Evolutionary conservation across 1,140 invertebrate genomes (phyloP), one percentile per base, ranked within the genome.

Genomic region (Trachymyrmex septentrionalis): DNA sequence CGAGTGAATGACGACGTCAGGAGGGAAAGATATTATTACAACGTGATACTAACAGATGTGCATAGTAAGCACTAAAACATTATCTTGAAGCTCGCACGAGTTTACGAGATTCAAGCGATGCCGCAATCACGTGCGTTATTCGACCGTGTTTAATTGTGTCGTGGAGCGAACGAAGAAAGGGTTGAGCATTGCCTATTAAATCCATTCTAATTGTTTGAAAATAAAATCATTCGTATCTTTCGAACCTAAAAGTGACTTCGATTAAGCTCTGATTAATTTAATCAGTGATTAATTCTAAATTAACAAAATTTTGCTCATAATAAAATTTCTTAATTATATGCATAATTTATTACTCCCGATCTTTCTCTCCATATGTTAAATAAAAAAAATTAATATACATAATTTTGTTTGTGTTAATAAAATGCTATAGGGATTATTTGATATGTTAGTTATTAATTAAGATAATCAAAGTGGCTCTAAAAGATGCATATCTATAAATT

Each of bases 1-100:
- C 50, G 76, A 76, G 3, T 21, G 50, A 48, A 61, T n/a, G 27
- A 61, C 30, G 55, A 71, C 59, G 61, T 66, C 59, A 88, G 19
- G 53, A 88, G 38, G 12, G 80, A 81, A 64, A 38, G 57, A 50
- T 55, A 24, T 67, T 77, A 19, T 48, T 82, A 81, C 71, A 77
- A 75, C 24, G 21, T 24, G 67, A 75, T 19, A 73, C 19, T 71
- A 19, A 50, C 76, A 66, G 73, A 76, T 76, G 21, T 61, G 73
- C 73, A 76, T 21, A 61, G 34, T 61, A 76, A 76, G 73, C 73
- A 34, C 30, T 76, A 59, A 38, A 76, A 21, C 55, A 59, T 76
- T 76, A 76, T 76, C 73, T 76, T 16, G 55, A 9, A 61, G 55
- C 55, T 76, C 55, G 34, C 21, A 55, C 21, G 34, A 61, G 21